Conservation (phyloP, 1,140 invertebrate species). For the Drosophila parabipectinata region DNA sequence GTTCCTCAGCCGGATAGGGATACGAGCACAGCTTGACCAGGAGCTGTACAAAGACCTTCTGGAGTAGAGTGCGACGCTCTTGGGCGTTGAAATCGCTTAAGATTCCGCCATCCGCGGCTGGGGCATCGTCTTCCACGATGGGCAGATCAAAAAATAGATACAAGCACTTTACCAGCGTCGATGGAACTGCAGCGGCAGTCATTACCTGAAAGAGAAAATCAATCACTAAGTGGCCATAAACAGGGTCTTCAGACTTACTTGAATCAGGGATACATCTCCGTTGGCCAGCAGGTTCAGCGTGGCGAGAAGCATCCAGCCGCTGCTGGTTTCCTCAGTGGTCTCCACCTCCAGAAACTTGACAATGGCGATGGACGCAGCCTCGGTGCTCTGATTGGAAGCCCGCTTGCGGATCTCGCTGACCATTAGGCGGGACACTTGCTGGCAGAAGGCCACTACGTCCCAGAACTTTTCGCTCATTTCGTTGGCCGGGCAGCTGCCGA, state of each 20-base stretch:
- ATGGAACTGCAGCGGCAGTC: conserved; percentile 97
- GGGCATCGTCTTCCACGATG: conserved; percentile 91
- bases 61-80: conserved; percentile 95
- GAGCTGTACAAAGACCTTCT: conserved; percentile 99
- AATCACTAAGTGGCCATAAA: background rate
- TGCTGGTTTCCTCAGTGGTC: conserved; percentile 95
- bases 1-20: conserved; percentile 96
- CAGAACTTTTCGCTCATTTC: conserved; percentile 98
- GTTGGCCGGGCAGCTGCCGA: conserved; percentile 93
- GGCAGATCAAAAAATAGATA: conserved; percentile 99
- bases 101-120: conserved; percentile 47
- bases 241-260: conserved; percentile 86
- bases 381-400: conserved; percentile 97
- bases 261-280: conserved; percentile 91
- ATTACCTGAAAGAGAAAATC: conserved; percentile 88
- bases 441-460: conserved; percentile 96
- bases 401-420: conserved; percentile 96
- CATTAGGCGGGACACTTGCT: conserved; percentile 97
- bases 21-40: conserved; percentile 96
- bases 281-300: conserved; percentile 95
- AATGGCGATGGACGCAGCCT: conserved; percentile 97
- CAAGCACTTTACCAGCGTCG: conserved; percentile 98
- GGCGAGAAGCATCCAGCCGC: conserved; percentile 98
- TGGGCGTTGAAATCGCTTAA: conserved; percentile 95
- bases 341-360: conserved; percentile 98